Evolutionary conservation across 2,113 vertebrate genomes (phyloP).

Genomic region (Panthera tigris): DNA sequence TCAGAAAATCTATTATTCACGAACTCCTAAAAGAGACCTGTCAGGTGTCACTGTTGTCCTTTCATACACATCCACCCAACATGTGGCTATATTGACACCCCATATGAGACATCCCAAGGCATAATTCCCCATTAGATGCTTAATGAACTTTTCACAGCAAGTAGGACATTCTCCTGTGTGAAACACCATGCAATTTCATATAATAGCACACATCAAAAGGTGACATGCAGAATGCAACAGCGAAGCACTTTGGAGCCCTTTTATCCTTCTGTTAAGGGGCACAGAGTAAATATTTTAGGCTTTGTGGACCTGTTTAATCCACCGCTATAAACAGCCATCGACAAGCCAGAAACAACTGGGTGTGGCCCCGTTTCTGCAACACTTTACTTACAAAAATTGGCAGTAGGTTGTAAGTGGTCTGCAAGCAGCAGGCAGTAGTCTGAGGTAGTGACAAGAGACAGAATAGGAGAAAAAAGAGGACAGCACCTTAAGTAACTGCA

Average conservation of each 20-base stretch:
- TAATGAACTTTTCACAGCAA: background rate
- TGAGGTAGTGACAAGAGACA: background rate
- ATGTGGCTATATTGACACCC: background rate
- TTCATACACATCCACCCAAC: background rate
- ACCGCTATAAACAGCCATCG: background rate
- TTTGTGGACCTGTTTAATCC: background rate
- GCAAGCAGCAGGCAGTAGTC: background rate
- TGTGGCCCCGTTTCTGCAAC: background rate
- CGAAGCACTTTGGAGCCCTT: background rate
- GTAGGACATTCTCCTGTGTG: background rate
- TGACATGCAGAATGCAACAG: background rate
- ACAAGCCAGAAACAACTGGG: background rate
- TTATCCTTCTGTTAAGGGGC: background rate
- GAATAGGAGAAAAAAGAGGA: background rate
- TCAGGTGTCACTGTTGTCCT: accelerated
- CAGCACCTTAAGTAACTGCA: background rate
- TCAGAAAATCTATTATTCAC: background rate
- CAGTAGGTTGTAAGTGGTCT: background rate
- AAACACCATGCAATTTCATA: background rate
- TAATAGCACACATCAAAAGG: background rate
- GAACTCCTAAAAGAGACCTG: background rate
- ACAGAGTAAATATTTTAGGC: background rate
- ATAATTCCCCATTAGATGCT: background rate
- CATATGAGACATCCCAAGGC: background rate
- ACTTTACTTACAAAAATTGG: background rate